phyloP scores from a whole-genome alignment of 2,113 vertebrate species.

The Rhinichthys klamathensis region DNA sequence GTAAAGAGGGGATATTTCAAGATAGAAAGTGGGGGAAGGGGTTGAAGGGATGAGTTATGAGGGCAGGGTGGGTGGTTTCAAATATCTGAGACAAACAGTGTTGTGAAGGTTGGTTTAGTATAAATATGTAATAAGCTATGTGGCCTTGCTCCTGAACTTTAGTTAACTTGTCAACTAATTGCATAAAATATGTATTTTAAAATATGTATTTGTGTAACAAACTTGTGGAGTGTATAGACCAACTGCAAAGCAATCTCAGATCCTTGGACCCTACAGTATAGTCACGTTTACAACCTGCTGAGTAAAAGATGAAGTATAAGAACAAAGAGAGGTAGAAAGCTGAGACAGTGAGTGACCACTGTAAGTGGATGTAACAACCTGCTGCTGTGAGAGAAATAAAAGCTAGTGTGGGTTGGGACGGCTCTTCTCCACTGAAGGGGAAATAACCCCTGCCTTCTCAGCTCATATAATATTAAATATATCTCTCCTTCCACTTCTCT shows the following conservation, averaged over 20 bases:
- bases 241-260: not conserved
- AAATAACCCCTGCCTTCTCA: slow-evolving; percentile 77
- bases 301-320: not conserved
- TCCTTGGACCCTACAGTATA: not conserved
- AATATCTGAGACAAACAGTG: no score
- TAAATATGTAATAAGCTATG: no score
- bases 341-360: slow-evolving; percentile 28
- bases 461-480: slow-evolving; percentile 93
- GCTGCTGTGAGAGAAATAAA: slow-evolving; percentile 46
- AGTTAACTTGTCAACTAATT: no score
- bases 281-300: not conserved
- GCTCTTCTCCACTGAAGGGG: slow-evolving; percentile 68
- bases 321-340: not conserved
- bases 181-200: not conserved
- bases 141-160: no score
- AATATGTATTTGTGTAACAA: not conserved
- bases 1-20: no score
- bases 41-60: no score
- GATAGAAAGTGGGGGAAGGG: no score
- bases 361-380: slow-evolving; percentile 55
- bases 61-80: no score
- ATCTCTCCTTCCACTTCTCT: slow-evolving; percentile 38
- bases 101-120: no score
- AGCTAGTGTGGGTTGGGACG: slow-evolving; percentile 45
- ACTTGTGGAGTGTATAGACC: not conserved